Conservation (phyloP, 2,797 vertebrate species). For the Acomys russatus region DNA sequence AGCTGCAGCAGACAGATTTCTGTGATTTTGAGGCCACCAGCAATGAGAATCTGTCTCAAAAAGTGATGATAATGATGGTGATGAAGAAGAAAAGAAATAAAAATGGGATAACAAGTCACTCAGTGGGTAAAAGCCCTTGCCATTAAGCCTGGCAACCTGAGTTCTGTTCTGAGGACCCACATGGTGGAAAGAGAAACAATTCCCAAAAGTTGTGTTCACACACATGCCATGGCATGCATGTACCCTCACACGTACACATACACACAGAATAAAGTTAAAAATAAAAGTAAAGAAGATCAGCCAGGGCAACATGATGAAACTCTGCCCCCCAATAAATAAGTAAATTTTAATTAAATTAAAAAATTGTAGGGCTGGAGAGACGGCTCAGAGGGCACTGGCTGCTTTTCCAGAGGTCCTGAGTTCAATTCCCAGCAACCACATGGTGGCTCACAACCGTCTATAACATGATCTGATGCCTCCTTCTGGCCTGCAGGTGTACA, state of each 20-base stretch:
- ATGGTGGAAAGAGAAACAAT: neutral
- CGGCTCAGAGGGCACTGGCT: neutral
- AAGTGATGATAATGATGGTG: too few species aligned
- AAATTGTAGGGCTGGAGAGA: neutral
- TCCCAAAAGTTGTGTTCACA: neutral
- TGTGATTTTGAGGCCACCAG: neutral
- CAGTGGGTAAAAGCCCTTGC: neutral
- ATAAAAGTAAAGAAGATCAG: neutral
- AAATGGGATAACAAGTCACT: neutral
- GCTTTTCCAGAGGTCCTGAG: too few species aligned
- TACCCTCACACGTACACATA: neutral
- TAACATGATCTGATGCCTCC: too few species aligned
- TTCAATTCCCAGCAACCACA: too few species aligned
- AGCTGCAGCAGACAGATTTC: neutral
- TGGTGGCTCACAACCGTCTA: too few species aligned
- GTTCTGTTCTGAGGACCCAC: neutral
- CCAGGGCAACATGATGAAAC: neutral
- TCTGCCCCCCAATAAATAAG: too few species aligned
- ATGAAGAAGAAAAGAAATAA: neutral
- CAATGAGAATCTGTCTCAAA: neutral
- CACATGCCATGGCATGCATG: neutral
- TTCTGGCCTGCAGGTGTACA: too few species aligned
- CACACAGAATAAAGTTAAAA: neutral
- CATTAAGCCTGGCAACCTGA: neutral
- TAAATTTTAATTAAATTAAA: neutral